A percentile compares a stretch with the other conserved stretches of the same genome.
Conservation (phyloP, 2,797 vertebrate species). For the Poecilia picta region DNA sequence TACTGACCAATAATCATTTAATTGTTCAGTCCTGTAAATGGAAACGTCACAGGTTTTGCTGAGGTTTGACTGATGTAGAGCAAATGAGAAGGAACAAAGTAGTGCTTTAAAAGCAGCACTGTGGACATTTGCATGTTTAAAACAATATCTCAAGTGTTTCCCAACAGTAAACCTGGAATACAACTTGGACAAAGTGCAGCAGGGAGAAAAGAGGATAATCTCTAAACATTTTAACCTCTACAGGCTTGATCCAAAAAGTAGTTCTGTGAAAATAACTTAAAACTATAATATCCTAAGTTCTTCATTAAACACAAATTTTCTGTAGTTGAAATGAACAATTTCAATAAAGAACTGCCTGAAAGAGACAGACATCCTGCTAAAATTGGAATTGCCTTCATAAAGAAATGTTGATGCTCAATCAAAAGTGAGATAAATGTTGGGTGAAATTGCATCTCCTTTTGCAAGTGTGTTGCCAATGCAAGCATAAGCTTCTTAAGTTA, state of each 20-base stretch:
- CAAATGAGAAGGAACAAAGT: neutral
- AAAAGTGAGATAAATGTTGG: neutral
- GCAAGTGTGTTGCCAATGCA: no score
- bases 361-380: neutral
- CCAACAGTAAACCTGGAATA: no score
- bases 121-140: neutral
- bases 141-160: neutral
- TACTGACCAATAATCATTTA: neutral
- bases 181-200: neutral
- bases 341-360: neutral
- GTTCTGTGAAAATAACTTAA: neutral
- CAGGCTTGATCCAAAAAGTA: neutral
- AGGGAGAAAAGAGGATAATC: neutral
- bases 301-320: neutral
- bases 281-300: neutral
- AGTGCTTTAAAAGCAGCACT: neutral
- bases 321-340: neutral
- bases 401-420: neutral
- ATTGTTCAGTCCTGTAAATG: neutral
- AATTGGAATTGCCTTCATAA: neutral
- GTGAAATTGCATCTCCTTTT: neutral
- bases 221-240: neutral
- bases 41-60: neutral
- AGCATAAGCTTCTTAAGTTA: slow-evolving; percentile 3
- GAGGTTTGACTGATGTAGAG: neutral